A percentile compares a stretch with the other conserved stretches of the same genome.
Conservation (phyloP, 2,113 vertebrate species). For the Sturnira hondurensis region DNA sequence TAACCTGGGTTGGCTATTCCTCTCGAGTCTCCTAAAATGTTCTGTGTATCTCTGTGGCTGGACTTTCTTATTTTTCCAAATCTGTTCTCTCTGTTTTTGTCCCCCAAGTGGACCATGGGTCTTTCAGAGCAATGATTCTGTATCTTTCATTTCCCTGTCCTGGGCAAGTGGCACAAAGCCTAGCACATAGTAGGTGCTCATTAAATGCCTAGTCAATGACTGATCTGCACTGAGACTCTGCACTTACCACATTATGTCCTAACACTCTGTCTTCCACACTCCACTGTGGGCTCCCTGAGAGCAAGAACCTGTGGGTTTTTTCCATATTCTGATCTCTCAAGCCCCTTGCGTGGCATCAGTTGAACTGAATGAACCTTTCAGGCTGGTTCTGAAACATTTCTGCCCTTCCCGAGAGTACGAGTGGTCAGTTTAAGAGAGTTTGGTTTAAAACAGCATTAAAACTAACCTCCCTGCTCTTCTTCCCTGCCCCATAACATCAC, state of each 20-base stretch:
- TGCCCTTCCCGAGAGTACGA: background rate
- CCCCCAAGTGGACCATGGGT: background rate
- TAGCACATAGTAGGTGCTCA: background rate
- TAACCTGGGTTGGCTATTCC: background rate
- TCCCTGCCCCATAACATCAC: fast-evolving
- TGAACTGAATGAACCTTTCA: background rate
- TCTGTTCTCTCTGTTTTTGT: background rate
- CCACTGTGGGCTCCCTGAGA: no score
- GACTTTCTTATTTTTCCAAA: background rate
- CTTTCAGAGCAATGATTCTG: background rate
- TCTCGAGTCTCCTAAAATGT: background rate
- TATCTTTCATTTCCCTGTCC: background rate
- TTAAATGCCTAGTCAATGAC: background rate
- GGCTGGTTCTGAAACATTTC: background rate
- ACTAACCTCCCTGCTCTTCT: background rate
- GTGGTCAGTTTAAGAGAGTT: background rate
- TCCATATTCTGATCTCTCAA: background rate
- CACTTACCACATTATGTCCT: no score
- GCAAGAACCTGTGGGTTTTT: background rate
- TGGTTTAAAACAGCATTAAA: background rate
- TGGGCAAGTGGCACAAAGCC: background rate
- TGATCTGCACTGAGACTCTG: background rate
- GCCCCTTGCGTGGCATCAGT: background rate
- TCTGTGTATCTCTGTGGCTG: background rate
- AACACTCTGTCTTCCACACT: background rate